phyloP scores from a whole-genome alignment of 2,888 invertebrate genomes.

The Athalia rosae region DNA sequence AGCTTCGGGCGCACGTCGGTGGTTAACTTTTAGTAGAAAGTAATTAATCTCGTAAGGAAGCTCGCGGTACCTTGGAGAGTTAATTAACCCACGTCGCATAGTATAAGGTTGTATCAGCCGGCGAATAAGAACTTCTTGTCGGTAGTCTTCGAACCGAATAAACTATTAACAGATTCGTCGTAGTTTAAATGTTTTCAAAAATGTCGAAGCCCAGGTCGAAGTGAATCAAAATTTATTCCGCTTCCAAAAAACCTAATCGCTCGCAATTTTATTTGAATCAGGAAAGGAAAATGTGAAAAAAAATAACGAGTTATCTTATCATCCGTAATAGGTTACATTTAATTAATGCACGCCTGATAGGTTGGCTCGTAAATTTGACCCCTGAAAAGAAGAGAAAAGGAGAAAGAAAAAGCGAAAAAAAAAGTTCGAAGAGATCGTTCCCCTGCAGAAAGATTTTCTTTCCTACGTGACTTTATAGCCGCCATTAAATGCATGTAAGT shows the following conservation, averaged over 20 bases:
- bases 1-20: conserved; percentile 1
- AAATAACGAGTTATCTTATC: too few species aligned
- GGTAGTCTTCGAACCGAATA: conserved; percentile 24
- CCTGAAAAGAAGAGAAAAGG: too few species aligned
- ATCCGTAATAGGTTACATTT: too few species aligned
- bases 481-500: conserved; percentile 17
- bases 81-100: conserved; percentile 24
- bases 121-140: conserved; percentile 18
- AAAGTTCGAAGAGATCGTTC: neutral
- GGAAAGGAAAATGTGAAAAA: too few species aligned
- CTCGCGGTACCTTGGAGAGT: conserved; percentile 26
- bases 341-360: too few species aligned
- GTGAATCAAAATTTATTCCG: too few species aligned
- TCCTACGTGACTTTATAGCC: conserved; percentile 20
- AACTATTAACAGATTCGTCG: neutral
- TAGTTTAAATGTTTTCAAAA: neutral
- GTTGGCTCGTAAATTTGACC: too few species aligned
- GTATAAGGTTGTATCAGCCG: conserved; percentile 15
- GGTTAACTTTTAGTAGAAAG: conserved; percentile 14
- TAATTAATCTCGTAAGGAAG: conserved; percentile 27
- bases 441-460: neutral
- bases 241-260: too few species aligned
- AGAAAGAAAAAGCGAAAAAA: too few species aligned
- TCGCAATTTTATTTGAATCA: too few species aligned
- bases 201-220: too few species aligned